Base-by-base conservation (phyloP, 2,888 invertebrate genomes). In the Sinohyriopsis cumingii region DNA sequence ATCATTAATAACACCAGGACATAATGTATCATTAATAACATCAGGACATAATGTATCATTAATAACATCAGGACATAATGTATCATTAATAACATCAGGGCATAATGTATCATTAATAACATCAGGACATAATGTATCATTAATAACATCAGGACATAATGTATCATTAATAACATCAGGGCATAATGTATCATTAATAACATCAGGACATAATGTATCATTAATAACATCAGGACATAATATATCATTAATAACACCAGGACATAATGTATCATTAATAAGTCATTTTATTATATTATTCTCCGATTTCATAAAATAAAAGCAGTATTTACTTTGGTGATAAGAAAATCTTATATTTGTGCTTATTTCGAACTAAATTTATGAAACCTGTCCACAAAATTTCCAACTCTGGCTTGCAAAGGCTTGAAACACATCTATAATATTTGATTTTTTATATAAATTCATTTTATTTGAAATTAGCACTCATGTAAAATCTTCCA, bases 361-460 rank as follows among this genome's bases (percentile, higher is more conserved):
- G 45, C 15, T 15, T 12, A 45, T 45, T 45, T 15, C 9, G 15
- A 45, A 45, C 15, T 12, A 45, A 45, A 45, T 45, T 15, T 45
- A 15, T 45, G 45, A 45, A 45, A 45, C 45, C 15, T 45, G 15
- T 45, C 45, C 9, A 45, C 9, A 45, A 45, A 45, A 45, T 45
- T 15, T 45, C 45, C 3, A 45, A 45, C 45, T 45, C 3, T 45
- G 9, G 12, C 45, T 45, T 45, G 45, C 12, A 45, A 45, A 15
- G 45, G 45, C 45, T 45, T 45, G 12, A 12, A 45, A 45, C 15
- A 15, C 3, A 45, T 45, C 15, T 45, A 45, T 12, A 45, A 3
- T 45, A 24, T 28, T 24, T 55, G 55, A 24, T 57, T 19, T 18
- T 24, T 63, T 22, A 18, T 28, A 63, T 22, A 65, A 63, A 65